Percentiles rank a stretch among this genome's conserved stretches.
phyloP scores from a whole-genome alignment of 2,113 vertebrate species.

The Brachirus orientalis region DNA sequence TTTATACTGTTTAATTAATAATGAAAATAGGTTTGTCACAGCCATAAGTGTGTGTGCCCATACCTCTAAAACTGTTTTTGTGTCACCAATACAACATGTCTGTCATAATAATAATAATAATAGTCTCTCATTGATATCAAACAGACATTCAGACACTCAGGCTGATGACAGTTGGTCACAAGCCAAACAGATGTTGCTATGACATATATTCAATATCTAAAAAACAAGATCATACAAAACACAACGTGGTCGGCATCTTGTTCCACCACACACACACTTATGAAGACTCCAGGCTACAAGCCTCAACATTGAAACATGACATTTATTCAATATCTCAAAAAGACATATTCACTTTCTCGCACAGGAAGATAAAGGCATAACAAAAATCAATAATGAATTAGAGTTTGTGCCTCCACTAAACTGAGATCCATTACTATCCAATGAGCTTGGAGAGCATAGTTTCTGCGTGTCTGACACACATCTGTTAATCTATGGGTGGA shows the following conservation, averaged over 20 bases:
- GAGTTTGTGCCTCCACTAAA: not conserved
- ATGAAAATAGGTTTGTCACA: too few species aligned
- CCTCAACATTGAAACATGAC: not conserved
- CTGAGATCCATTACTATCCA: not conserved
- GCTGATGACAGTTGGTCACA: constrained; percentile 23
- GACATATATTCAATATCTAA: constrained; percentile 43
- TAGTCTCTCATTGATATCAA: constrained; percentile 17
- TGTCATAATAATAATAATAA: too few species aligned
- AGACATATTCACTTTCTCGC: not conserved
- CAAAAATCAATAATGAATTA: constrained; percentile 8
- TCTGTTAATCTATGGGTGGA: not conserved
- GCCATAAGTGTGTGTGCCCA: not conserved
- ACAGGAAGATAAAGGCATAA: not conserved
- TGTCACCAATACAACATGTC: constrained; percentile 15
- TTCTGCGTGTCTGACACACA: not conserved
- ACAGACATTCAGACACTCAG: constrained; percentile 7
- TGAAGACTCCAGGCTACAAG: not conserved
- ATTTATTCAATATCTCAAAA: constrained; percentile 8
- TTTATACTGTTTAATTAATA: too few species aligned
- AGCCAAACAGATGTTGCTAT: constrained; percentile 29
- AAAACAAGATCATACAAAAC: constrained; percentile 32
- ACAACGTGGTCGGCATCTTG: constrained; percentile 8
- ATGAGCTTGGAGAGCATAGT: constrained; percentile 14
- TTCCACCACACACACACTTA: not conserved
- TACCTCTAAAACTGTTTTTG: not conserved